Percentiles rank a stretch among this genome's conserved stretches.
These are phyloP conservation scores for Dysidea cf. avara DNA, from an alignment of 37 sponge, comb jelly and placozoan genomes.

Conservation along the genomic window DNA sequence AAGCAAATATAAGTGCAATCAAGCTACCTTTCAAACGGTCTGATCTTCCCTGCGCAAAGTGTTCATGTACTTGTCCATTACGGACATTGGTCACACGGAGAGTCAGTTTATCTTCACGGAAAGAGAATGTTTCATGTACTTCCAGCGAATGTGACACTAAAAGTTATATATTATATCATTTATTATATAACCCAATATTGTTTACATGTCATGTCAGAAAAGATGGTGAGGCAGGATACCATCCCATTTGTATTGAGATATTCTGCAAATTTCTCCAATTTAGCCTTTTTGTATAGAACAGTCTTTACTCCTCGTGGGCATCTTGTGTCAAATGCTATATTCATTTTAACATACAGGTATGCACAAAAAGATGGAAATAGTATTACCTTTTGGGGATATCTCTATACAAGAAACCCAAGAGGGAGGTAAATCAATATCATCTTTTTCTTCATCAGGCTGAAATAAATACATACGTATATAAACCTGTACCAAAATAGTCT, in stretches of 20 bases:
- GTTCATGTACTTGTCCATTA: constrained; percentile 60
- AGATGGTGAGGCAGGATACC: constrained; percentile 70
- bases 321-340: constrained; percentile 78
- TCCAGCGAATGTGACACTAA: constrained; percentile 34
- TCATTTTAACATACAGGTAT: neutral
- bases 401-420: constrained; percentile 80
- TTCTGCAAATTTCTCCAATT: constrained; percentile 90
- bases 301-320: constrained; percentile 88
- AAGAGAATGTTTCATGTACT: constrained; percentile 60
- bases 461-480: too few relatives aligned
- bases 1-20: constrained; percentile 3
- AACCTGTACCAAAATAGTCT: neutral
- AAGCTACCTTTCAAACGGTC: constrained; percentile 51
- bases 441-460: constrained; percentile 53
- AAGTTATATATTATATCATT: neutral
- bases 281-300: constrained; percentile 82
- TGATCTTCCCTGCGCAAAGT: constrained; percentile 66
- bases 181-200: too few relatives aligned
- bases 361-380: constrained; percentile 1
- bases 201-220: constrained; percentile 71
- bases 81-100: constrained; percentile 36
- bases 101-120: constrained; percentile 73
- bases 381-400: constrained; percentile 62
- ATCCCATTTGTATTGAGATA: constrained; percentile 92
- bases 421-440: constrained; percentile 80